A percentile compares a stretch with the other conserved stretches of the same genome.
Evolutionary conservation across 2,888 invertebrate genomes (phyloP).

Genomic region (Eulithis testata): DNA sequence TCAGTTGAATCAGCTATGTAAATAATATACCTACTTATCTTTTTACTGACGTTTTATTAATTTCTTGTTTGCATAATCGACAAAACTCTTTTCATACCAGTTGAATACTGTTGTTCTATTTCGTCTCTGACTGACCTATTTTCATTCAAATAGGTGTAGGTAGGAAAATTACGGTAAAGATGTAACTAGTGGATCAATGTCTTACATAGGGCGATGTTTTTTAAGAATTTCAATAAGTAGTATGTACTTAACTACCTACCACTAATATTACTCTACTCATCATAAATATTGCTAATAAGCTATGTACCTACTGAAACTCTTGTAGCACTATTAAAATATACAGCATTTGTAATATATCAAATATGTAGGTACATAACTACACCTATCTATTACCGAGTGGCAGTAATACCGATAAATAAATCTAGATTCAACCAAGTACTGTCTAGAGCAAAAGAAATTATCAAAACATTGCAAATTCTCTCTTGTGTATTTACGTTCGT

Average conservation of each 20-base stretch:
- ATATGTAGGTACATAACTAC: too few relatives aligned
- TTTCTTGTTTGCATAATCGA: constrained; percentile 21
- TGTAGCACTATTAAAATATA: neutral
- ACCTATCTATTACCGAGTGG: too few relatives aligned
- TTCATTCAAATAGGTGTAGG: constrained; percentile 23
- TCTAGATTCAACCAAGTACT: constrained; percentile 5
- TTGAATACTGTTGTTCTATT: constrained; percentile 24
- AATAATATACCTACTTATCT: constrained; percentile 6
- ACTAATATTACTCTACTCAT: neutral
- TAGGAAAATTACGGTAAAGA: constrained; percentile 2
- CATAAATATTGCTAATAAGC: neutral
- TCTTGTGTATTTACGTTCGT: constrained; percentile 36
- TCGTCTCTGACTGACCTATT: constrained; percentile 32
- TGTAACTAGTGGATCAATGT: neutral
- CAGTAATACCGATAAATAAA: neutral
- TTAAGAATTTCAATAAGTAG: too few relatives aligned
- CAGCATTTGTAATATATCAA: neutral
- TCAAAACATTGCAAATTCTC: constrained; percentile 19
- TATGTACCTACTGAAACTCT: neutral
- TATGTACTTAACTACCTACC: too few relatives aligned
- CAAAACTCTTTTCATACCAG: constrained; percentile 6
- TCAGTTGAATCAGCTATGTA: neutral
- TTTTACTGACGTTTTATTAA: constrained; percentile 6
- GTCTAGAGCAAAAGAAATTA: constrained; percentile 11
- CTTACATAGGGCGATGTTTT: neutral